These are phyloP conservation scores for Premnoplex brunnescens DNA, from an alignment of 2,797 vertebrate genomes.

Conservation along the genomic window DNA sequence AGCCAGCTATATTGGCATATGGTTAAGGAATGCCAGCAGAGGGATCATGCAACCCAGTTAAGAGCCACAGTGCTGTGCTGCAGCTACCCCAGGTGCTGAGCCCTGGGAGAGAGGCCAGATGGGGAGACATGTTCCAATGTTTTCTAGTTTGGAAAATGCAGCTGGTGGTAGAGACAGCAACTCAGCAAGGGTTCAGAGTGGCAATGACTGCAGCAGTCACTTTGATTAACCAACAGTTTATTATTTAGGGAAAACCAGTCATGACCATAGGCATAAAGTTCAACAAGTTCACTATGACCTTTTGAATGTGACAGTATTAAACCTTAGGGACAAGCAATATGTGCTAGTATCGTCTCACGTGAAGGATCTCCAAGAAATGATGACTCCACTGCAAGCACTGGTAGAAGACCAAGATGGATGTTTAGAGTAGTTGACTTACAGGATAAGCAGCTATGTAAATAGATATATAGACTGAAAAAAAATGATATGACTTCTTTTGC, in stretches of 20 bases:
- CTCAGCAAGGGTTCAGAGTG: background rate
- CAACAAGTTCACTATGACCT: background rate
- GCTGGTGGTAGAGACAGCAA: background rate
- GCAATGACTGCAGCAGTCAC: background rate
- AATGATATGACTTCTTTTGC: background rate
- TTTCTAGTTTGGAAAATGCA: background rate
- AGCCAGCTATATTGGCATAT: background rate
- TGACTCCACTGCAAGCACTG: background rate
- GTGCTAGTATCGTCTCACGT: background rate
- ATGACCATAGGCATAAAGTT: background rate
- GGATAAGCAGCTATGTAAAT: background rate
- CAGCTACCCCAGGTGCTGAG: background rate
- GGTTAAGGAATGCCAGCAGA: background rate
- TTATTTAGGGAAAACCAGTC: background rate
- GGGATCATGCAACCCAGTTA: background rate
- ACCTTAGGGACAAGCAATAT: background rate
- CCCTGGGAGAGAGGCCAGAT: background rate
- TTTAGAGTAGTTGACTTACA: background rate
- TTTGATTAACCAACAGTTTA: background rate
- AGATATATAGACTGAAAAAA: background rate
- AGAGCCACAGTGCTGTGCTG: background rate
- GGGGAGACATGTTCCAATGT: background rate
- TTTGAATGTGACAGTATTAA: background rate
- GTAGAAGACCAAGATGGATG: background rate
- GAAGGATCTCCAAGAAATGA: background rate